Percentiles rank a stretch among this genome's conserved stretches.
Conservation (phyloP, 2,888 invertebrate genomes). For the Hetaerina titia region DNA sequence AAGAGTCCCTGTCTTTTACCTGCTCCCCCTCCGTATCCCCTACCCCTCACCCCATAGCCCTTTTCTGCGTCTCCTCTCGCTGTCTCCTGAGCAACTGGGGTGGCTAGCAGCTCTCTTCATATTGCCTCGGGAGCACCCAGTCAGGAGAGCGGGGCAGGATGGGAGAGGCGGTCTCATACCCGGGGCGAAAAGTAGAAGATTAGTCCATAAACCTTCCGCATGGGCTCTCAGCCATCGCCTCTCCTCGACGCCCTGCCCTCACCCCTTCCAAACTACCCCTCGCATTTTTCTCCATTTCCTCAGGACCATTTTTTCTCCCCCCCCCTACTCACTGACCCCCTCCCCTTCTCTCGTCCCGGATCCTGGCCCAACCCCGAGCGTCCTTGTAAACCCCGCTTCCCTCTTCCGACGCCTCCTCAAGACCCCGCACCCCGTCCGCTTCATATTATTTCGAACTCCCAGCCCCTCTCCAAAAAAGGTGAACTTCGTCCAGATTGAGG, state of each 20-base stretch:
- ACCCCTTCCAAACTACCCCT: not conserved
- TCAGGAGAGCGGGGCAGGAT: not conserved
- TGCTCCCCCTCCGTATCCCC: not conserved
- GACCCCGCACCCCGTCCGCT: not conserved
- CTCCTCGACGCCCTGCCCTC: not conserved
- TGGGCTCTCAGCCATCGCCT: constrained; percentile 13
- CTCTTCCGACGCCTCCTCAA: not conserved
- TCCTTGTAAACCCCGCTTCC: not conserved
- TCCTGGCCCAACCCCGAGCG: too few species aligned
- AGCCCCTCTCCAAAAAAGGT: not conserved
- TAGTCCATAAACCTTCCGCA: constrained; percentile 62
- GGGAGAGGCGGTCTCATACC: constrained; percentile 28
- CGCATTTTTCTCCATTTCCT: constrained; percentile 20
- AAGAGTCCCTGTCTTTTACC: not conserved
- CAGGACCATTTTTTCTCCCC: not conserved
- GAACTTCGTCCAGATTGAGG: constrained; percentile 35
- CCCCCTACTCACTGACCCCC: not conserved
- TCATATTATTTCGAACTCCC: constrained; percentile 36
- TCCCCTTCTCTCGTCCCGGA: not conserved
- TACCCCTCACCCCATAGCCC: not conserved
- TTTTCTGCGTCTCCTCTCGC: not conserved
- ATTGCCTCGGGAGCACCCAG: constrained; percentile 45
- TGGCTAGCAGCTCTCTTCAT: constrained; percentile 1
- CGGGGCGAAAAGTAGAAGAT: constrained; percentile 59
- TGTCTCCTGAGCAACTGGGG: not conserved